Evolutionary conservation across 2,888 invertebrate genomes (phyloP), one percentile per base, ranked within the genome.

Genomic region (Aphelenchoides bicaudatus): DNA sequence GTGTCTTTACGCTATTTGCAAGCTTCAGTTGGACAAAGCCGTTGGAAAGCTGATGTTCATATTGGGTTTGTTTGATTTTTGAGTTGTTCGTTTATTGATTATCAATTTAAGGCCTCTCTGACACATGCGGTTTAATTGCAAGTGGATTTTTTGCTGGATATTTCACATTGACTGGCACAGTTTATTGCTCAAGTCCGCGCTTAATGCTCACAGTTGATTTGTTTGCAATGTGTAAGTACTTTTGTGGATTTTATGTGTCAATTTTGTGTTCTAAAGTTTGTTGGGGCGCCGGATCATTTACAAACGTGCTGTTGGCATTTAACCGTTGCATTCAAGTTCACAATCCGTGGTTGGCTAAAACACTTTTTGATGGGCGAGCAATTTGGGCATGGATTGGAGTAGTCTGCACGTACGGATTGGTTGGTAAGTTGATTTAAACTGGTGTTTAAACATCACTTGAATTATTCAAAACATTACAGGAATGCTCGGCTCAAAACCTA

Each of bases 311-410:
- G 43, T n/a, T 43, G 8, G 43, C 43, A 6, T 25, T 43, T 6
- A 43, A 43, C 43, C 43, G 43, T 43, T 43, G 43, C 23, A 43
- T 43, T 43, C 43, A 43, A 43, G 25, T 43, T 25, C 43, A 43
- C 23, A 43, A 43, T n/a, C 23, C 43, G 10, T 19, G 6, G 10
- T n/a, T 10, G 8, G 43, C 43, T 6, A 19, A 43, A 43, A 21
- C 23, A 25, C 16, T 43, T n/a, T 43, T 43, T n/a, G 23, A 43
- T 6, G 43, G 23, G 10, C 10, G 23, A 6, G 10, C 23, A 21
- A 43, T 25, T 43, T 25, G 43, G 6, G 8, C 25, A 10, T 43
- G 43, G 43, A 19, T 43, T 10, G 21, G 21, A 8, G 16, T 43
- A 25, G 25, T 43, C 23, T 6, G 16, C 23, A 10, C 23, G 10